Conservation (phyloP, 2,797 vertebrate genomes). For the Cossypha dichroa region DNA sequence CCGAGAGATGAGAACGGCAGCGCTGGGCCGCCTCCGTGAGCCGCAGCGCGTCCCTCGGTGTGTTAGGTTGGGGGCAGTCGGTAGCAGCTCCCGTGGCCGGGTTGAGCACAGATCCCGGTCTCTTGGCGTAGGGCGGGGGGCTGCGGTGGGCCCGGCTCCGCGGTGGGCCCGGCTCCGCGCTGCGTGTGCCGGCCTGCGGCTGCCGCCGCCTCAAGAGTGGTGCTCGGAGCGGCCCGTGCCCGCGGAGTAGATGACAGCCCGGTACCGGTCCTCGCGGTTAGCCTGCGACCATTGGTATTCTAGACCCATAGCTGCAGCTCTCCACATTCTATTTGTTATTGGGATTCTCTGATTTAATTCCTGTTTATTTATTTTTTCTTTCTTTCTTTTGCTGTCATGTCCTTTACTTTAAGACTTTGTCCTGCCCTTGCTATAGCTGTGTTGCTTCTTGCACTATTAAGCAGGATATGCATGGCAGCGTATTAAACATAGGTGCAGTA, state of each 20-base stretch:
- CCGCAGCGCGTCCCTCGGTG: neutral
- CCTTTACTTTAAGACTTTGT: neutral
- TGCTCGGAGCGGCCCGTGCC: rapidly evolving
- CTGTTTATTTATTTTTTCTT: neutral
- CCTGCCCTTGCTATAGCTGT: neutral
- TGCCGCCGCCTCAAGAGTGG: rapidly evolving
- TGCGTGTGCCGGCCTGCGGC: neutral
- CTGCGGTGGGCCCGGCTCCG: neutral
- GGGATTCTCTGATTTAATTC: neutral
- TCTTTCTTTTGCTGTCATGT: neutral
- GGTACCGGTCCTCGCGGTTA: rapidly evolving
- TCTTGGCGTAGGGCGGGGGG: neutral
- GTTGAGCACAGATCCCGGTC: neutral
- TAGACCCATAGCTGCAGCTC: neutral
- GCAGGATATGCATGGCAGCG: rapidly evolving
- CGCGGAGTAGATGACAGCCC: rapidly evolving
- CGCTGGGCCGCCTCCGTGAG: neutral
- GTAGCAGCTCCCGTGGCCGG: neutral
- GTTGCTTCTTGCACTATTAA: rapidly evolving
- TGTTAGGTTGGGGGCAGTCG: neutral
- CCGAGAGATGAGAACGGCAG: neutral
- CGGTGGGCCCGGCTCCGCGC: neutral
- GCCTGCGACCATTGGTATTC: rapidly evolving
- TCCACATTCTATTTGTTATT: rapidly evolving
- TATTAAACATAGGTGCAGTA: neutral